These are phyloP conservation scores for Platysternon megacephalum DNA, from an alignment of 2,113 vertebrate species.

Conservation along the genomic window DNA sequence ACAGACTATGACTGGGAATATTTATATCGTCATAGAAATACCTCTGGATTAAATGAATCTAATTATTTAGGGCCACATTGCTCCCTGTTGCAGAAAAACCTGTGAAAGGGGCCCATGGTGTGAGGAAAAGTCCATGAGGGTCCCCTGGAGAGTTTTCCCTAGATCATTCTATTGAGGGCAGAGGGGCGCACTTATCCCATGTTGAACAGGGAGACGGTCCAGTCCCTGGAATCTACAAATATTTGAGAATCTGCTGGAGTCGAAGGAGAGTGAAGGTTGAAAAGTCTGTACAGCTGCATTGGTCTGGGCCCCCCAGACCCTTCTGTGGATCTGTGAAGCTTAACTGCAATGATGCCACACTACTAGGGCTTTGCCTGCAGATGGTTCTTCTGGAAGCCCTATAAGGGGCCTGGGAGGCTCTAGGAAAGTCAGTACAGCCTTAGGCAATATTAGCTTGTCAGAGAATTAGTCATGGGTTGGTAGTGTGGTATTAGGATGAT, in stretches of 20 bases:
- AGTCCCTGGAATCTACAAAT: neutral
- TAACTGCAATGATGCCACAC: neutral
- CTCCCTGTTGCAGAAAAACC: neutral
- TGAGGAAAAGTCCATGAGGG: neutral
- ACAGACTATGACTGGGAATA: neutral
- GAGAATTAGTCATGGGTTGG: accelerated
- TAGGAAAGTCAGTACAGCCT: neutral
- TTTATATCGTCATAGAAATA: neutral
- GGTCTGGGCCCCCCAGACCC: neutral
- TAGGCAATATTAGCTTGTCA: neutral
- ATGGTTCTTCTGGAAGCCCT: neutral
- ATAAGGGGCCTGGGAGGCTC: too few relatives aligned
- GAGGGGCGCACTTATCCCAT: neutral
- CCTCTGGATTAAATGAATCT: neutral
- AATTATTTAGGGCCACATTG: neutral
- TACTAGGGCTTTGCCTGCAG: neutral
- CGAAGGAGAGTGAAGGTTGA: neutral
- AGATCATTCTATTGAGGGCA: neutral
- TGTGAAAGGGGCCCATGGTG: neutral
- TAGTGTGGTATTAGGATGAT: too few relatives aligned
- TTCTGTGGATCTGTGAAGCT: neutral
- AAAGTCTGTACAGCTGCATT: neutral
- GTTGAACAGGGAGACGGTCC: neutral
- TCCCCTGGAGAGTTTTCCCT: neutral
- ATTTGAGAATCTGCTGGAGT: neutral